phyloP scores from a whole-genome alignment of 2,888 invertebrate genomes.

The Drosophila antonietae region DNA sequence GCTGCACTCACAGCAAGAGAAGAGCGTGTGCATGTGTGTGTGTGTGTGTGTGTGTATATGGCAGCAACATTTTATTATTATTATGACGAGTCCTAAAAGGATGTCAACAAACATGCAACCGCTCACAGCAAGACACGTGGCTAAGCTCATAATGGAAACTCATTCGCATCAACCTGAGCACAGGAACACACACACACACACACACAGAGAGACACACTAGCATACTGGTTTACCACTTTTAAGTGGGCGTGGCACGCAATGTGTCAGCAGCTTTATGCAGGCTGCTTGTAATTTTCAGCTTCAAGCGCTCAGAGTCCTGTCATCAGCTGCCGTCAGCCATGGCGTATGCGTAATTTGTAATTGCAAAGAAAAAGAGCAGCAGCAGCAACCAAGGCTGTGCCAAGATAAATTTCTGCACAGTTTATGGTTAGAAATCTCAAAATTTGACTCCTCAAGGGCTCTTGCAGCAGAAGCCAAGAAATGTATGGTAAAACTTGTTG shows the following conservation, averaged over 20 bases:
- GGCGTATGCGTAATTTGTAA: conserved; percentile 62
- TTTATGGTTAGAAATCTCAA: conserved; percentile 44
- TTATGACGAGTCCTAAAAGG: conserved; percentile 60
- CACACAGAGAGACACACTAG: background rate
- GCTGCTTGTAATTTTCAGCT: conserved; percentile 53
- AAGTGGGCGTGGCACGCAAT: conserved; percentile 27
- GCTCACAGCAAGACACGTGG: conserved; percentile 38
- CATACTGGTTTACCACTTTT: conserved; percentile 2
- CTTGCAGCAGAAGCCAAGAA: conserved; percentile 3
- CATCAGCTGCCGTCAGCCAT: conserved; percentile 58
- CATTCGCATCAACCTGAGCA: conserved; percentile 50
- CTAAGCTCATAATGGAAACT: conserved; percentile 59
- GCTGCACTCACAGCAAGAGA: background rate
- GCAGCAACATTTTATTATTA: conserved; percentile 63
- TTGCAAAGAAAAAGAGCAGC: conserved; percentile 25
- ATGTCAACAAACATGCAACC: conserved; percentile 72
- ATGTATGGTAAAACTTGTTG: conserved; percentile 40
- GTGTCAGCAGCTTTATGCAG: conserved; percentile 51
- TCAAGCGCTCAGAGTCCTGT: conserved; percentile 33
- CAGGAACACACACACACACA: background rate
- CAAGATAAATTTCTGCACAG: conserved; percentile 1
- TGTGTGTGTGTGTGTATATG: background rate
- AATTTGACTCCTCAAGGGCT: conserved; percentile 1
- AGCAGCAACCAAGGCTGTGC: background rate
- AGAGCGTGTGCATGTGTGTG: background rate